These are phyloP conservation scores for Rhodeus uyekii DNA, from an alignment of 2,797 vertebrate genomes.

Conservation along the genomic window DNA sequence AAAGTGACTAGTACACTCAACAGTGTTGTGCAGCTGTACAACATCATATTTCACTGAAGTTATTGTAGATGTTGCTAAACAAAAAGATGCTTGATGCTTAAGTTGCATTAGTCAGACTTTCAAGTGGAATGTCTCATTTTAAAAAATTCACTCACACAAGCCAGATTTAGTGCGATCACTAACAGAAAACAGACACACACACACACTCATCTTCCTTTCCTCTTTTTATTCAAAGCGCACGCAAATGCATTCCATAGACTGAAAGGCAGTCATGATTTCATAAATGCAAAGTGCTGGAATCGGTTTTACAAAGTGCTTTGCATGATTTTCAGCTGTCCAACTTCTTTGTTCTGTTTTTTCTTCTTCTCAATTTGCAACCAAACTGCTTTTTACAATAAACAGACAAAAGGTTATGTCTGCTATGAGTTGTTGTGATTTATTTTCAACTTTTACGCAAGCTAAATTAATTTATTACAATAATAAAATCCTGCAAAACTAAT, in stretches of 20 bases:
- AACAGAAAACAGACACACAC: constrained; percentile 24
- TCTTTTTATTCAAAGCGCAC: constrained; percentile 29
- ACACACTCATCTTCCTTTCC: constrained; percentile 31
- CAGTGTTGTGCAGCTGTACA: background rate
- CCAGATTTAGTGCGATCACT: constrained; percentile 26
- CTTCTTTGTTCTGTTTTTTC: constrained; percentile 41
- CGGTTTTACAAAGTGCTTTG: constrained; percentile 51
- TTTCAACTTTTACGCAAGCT: background rate
- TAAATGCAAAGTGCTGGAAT: constrained; percentile 48
- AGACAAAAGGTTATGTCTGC: constrained; percentile 7
- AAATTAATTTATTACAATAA: background rate
- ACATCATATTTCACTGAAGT: background rate
- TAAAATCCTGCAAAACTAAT: background rate
- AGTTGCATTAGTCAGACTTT: constrained; percentile 11
- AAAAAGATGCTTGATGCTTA: constrained; percentile 26
- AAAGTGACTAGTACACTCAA: background rate
- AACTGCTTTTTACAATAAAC: constrained; percentile 21
- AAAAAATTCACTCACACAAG: constrained; percentile 9
- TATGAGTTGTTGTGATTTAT: background rate
- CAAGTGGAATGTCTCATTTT: background rate
- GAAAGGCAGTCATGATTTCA: constrained; percentile 15
- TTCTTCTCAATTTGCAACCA: constrained; percentile 26
- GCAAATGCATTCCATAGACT: constrained; percentile 25
- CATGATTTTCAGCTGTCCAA: constrained; percentile 51
- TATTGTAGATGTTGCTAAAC: constrained; percentile 11